Evolutionary conservation across 1,140 invertebrate species (phyloP).

Genomic region (Zaprionus vittiger): DNA sequence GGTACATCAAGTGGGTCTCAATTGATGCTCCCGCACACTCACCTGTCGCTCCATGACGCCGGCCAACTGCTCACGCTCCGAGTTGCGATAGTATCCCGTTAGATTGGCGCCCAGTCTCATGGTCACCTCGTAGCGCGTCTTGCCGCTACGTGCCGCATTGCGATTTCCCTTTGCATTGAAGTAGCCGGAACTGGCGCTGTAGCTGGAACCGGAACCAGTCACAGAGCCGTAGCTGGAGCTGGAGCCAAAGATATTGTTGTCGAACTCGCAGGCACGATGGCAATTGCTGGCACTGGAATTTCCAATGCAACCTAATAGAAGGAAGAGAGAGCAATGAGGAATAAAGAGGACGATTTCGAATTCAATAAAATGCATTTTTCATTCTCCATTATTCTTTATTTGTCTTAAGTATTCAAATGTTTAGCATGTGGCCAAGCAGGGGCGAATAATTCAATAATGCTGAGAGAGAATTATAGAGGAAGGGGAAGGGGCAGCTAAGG

Average conservation of each 20-base stretch:
- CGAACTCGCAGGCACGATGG: slow-evolving; percentile 64
- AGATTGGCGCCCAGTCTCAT: slow-evolving; percentile 80
- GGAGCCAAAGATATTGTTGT: slow-evolving; percentile 21
- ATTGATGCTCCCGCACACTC: slow-evolving; percentile 45
- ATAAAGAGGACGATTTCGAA: not conserved
- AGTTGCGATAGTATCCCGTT: slow-evolving; percentile 75
- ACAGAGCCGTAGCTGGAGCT: not conserved
- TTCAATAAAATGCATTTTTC: slow-evolving; percentile 4
- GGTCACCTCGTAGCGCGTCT: slow-evolving; percentile 81
- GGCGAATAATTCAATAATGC: slow-evolving; percentile 48
- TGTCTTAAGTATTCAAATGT: slow-evolving; percentile 1
- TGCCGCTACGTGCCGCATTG: slow-evolving; percentile 70
- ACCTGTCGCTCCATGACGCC: slow-evolving; percentile 79
- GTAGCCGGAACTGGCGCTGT: slow-evolving; percentile 29
- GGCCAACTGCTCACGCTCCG: slow-evolving; percentile 74
- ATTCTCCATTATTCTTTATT: not conserved
- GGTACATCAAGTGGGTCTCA: slow-evolving; percentile 6
- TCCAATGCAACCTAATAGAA: slow-evolving; percentile 63
- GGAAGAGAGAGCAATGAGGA: not conserved
- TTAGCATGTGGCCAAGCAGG: not conserved
- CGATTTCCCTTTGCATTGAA: slow-evolving; percentile 49
- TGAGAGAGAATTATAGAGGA: not conserved
- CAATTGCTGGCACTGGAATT: slow-evolving; percentile 60
- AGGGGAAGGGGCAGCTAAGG: not conserved
- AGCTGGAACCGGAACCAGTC: not conserved